Percentiles rank a stretch among this genome's conserved stretches.
Conservation (phyloP, 1,140 invertebrate species). For the Penaeus indicus region DNA sequence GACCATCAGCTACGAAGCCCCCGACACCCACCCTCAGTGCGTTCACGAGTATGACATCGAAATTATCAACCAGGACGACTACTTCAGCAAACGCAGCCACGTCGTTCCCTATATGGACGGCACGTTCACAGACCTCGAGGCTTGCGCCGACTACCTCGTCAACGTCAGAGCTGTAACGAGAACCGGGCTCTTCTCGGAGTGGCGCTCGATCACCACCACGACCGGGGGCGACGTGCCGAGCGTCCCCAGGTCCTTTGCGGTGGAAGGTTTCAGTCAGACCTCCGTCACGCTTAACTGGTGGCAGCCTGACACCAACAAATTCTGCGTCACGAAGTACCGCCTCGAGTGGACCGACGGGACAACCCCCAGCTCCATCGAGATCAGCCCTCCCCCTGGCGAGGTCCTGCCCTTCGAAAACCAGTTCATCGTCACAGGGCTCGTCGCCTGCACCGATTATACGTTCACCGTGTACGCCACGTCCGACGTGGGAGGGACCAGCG, state of each 20-base stretch:
- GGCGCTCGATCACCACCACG: neutral
- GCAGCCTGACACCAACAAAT: constrained; percentile 18
- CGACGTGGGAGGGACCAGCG: neutral
- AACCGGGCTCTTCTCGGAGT: neutral
- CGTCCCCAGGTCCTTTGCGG: constrained; percentile 1
- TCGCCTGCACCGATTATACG: neutral
- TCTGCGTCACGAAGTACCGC: constrained; percentile 24
- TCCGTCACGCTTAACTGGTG: constrained; percentile 43
- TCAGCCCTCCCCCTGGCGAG: neutral
- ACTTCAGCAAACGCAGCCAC: neutral
- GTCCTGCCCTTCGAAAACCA: constrained; percentile 2
- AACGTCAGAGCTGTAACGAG: constrained; percentile 12
- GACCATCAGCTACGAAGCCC: constrained; percentile 22
- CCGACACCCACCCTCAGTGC: constrained; percentile 34
- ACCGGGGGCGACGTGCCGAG: constrained; percentile 33
- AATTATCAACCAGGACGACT: constrained; percentile 20
- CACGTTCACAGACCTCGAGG: constrained; percentile 20
- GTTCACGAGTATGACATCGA: constrained; percentile 40
- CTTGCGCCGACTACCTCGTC: constrained; percentile 50
- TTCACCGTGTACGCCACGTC: constrained; percentile 26
- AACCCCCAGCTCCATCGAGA: no score
- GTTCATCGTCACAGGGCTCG: constrained; percentile 1
- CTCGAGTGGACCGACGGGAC: constrained; percentile 1
- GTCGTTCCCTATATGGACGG: neutral
- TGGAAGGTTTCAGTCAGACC: neutral